phyloP scores from a whole-genome alignment of 2,113 vertebrate genomes.

The Macrotis lagotis region DNA sequence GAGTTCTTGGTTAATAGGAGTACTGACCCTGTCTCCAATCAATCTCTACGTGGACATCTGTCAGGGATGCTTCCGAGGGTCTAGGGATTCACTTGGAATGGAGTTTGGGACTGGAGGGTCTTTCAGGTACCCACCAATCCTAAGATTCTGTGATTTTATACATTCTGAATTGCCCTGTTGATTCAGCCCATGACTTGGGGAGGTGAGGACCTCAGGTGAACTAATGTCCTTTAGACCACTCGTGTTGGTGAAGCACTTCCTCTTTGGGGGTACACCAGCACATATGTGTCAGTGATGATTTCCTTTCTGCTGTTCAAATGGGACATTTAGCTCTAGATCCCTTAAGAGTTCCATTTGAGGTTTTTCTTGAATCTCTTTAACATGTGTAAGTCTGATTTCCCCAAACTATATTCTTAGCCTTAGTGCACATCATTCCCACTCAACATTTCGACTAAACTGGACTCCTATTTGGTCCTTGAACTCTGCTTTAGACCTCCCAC shows the following conservation, averaged over 20 bases:
- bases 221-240: neutral
- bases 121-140: neutral
- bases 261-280: neutral
- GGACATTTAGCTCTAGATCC: neutral
- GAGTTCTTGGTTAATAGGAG: neutral
- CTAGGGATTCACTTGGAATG: neutral
- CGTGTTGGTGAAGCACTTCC: neutral
- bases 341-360: neutral
- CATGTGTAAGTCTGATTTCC: neutral
- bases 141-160: neutral
- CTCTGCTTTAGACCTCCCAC: neutral
- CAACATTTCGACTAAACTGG: neutral
- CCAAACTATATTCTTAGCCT: neutral
- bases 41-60: neutral
- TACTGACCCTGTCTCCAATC: neutral
- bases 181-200: neutral
- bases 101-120: neutral
- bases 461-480: neutral
- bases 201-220: neutral
- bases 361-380: neutral
- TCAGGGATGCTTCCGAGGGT: neutral
- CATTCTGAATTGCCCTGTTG: neutral
- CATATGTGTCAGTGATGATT: neutral
- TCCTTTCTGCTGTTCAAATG: neutral
- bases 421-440: neutral